Base-by-base conservation (phyloP, 2,888 invertebrate species). In the Griposia aprilina region DNA sequence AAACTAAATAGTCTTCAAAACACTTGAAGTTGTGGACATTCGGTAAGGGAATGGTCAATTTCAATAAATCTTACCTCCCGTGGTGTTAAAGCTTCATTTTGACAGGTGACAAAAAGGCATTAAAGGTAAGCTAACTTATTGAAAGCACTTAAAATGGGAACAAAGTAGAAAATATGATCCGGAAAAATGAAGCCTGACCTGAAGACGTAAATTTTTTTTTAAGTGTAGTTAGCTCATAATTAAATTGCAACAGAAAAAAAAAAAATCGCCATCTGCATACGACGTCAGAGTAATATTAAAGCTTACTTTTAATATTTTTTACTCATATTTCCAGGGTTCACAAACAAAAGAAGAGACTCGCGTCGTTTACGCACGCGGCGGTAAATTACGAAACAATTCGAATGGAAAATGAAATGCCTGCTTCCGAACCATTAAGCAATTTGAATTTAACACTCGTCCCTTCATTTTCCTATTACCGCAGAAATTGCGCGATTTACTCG, bases 341-440 rank as follows among this genome's bases (percentile, higher is more conserved):
- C 94, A 94, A 94, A 95, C 94, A 95, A 95, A 94, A 93, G 93
- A 92, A 92, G 90, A 85, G 87, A 85, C 86, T 81, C 90, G 92
- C 92, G 90, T 93, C 94, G 93, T 94, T 94, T 94, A 94, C 93
- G 93, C 93, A 94, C 93, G 92, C 93, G 91, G 93, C 92, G 93
- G 93, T 96, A 95, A 96, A 96, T 96, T 95, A 95, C 95, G 94
- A 89, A 94, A 93, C 94, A 95, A 94, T 95, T 95, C 94, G 94
- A 94, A 96, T 94, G 96, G 96, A 97, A 97, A 97, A 97, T 97
- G 96, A 96, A 96, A 97, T 95, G 95, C 94, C 93, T 95, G 95
- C 93, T 96, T 94, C 94, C 95, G 91, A 94, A 91, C 96, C 96
- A 96, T 96, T 96, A 95, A 94, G 93, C 96, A 95, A 96, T 96